Evolutionary conservation across 2,113 vertebrate genomes (phyloP), one percentile per base, ranked within the genome.

Genomic region (Mirounga angustirostris): DNA sequence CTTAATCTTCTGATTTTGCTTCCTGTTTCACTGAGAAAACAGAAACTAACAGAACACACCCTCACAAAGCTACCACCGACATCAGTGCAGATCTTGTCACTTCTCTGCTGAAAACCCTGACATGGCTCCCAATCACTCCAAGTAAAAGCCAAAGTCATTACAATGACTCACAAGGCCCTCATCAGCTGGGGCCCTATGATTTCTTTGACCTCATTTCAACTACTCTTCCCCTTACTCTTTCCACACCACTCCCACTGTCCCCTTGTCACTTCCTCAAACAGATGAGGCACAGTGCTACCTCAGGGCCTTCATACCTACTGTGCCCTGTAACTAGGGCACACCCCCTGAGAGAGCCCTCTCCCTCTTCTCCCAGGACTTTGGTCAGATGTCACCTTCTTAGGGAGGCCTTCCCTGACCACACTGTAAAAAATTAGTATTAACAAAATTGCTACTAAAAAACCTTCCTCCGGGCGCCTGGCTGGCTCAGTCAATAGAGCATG

Each of bases 71-170:
- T 54, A 74, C 19, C 61, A 61, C n/a, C 19, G 63, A 16, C 36
- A 82, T 63, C 43, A 58, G 79, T 14, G 43, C n/a, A 16, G 50
- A 82, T 50, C n/a, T 63, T 46, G 5, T 74, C n/a, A 78, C 18
- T 52, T n/a, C 18, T 50, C 73, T 80, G 59, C 50, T 95, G 69
- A 80, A 89, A 58, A 78, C 58, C 18, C 22, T 58, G n/a, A n/a
- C 26, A 7, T 7, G 30, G 61, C 63, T 84, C 52, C 78, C 24
- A 50, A 24, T n/a, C 33, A 89, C n/a, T 74, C n/a, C n/a, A 76
- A 89, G 54, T 65, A 93, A 97, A 82, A 84, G 36, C 10, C 79
- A 52, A 85, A 95, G 71, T 33, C n/a, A 74, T 96, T 58, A 22
- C 18, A 69, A 50, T 6, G 19, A 91, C 36, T 91, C 63, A 46